Conservation (phyloP, 35 echinoderm and acorn worm genomes). For the Antedon bifida region DNA sequence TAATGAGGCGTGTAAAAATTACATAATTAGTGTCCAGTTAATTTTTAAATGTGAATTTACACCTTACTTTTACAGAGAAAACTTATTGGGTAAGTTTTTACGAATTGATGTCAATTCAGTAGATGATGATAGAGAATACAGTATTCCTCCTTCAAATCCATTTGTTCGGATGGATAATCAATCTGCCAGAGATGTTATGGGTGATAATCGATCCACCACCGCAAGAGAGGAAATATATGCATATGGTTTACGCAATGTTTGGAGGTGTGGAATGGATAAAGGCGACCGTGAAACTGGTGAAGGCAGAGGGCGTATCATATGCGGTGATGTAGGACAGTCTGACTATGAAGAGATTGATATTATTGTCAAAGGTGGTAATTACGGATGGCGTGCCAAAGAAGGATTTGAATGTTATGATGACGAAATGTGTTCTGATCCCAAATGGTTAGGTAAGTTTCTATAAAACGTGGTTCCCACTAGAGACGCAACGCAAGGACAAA, state of each 20-base stretch:
- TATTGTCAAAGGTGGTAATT: constrained; percentile 11
- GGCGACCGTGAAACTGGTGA: constrained; percentile 58
- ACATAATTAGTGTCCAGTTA: no score
- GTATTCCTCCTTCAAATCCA: constrained; percentile 76
- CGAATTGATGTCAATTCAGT: constrained; percentile 63
- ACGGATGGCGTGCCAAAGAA: constrained; percentile 21
- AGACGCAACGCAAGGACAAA: no score
- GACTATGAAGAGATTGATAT: constrained; percentile 11
- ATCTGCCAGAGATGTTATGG: no score
- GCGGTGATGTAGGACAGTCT: constrained; percentile 5
- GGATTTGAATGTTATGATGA: constrained; percentile 11
- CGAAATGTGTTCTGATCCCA: not conserved
- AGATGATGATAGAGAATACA: constrained; percentile 31
- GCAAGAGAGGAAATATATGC: constrained; percentile 66
- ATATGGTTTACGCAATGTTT: constrained; percentile 84
- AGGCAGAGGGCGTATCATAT: constrained; percentile 71
- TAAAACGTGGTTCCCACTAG: no score
- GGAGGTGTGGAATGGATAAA: constrained; percentile 69
- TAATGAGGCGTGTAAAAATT: no score
- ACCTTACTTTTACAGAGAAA: constrained; percentile 17
- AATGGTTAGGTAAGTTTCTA: not conserved
- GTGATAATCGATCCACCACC: no score
- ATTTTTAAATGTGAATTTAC: no score
- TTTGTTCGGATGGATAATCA: constrained; percentile 29
- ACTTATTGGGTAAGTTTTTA: constrained; percentile 54